A percentile compares a stretch with the other conserved stretches of the same genome.
These are phyloP conservation scores for Corapipo altera DNA, from an alignment of 2,113 vertebrate species.

Conservation along the genomic window DNA sequence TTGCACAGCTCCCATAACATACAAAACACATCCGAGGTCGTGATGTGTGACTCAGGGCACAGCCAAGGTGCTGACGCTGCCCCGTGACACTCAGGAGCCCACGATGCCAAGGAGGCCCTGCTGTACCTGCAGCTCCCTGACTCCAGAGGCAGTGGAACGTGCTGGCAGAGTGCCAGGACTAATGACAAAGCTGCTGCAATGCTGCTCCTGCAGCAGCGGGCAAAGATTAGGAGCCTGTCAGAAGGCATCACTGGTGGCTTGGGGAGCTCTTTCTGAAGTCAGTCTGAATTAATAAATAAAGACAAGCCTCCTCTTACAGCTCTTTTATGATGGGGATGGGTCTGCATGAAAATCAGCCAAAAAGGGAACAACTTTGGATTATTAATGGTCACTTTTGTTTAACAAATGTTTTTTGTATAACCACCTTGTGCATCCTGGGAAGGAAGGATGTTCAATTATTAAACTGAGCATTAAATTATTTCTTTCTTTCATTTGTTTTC, in stretches of 20 bases:
- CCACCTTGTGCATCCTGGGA: constrained; percentile 47
- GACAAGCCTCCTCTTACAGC: constrained; percentile 56
- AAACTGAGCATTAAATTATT: constrained; percentile 52
- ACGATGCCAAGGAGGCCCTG: background rate
- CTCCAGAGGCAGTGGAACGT: background rate
- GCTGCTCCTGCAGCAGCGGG: background rate
- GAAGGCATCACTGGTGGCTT: constrained; percentile 39
- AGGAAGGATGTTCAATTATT: constrained; percentile 55
- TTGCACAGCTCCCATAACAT: accelerated
- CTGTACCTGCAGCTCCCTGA: accelerated
- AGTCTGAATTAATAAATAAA: constrained; percentile 61
- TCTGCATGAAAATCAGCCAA: constrained; percentile 64
- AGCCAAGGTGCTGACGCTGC: accelerated
- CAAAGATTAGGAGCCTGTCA: constrained; percentile 59
- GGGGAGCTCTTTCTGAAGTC: constrained; percentile 58
- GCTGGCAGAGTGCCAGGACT: background rate
- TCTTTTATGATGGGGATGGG: constrained; percentile 56
- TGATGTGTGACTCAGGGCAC: accelerated
- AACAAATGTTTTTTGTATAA: constrained; percentile 63
- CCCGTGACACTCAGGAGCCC: accelerated
- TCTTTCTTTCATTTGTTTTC: constrained; percentile 53
- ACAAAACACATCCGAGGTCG: accelerated
- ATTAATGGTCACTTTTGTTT: constrained; percentile 71
- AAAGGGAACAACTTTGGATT: constrained; percentile 62
- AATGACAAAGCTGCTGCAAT: background rate